Base-by-base conservation (phyloP, 2,113 vertebrate species). In the Anolis carolinensis region DNA sequence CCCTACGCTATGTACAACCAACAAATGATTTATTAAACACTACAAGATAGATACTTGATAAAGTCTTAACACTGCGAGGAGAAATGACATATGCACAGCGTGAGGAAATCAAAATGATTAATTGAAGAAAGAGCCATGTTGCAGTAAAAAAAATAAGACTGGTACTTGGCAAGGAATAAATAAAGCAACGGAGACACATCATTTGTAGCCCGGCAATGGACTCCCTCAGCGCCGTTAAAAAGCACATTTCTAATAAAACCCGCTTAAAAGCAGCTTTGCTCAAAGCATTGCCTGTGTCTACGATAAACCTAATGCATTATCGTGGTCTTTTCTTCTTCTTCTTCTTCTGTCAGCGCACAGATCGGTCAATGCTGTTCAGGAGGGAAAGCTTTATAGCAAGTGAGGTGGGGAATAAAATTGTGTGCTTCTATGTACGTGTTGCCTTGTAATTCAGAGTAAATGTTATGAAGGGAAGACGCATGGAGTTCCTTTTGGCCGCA, bases 1-100 rank as follows among this genome's bases (percentile, higher is more conserved):
- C 6, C 34, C 34, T 30, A 32, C 77, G 21, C 89, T 55, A 67
- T 50, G 71, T 0, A 1, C 83, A 76, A 75, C 27, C 81, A 83
- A 81, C 87, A 91, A 89, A 67, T 79, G 83, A 93, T 85, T 86
- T 91, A 95, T 91, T 90, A 88, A 95, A 90, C 72, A 76, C 18
- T 70, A 63, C 73, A 88, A 89, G 74, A 88, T 39, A 93, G 89
- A 93, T 21, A 84, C 36, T 86, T 14, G 65, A 93, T 84, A 90
- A 93, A 90, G 82, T 68, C 87, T 93, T 94, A 87, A 86, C 91
- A 87, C 13, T 86, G 72, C 81, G 62, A 93, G 77, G 79, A 89
- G 77, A 62, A 86, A 0, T 74, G 91, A 89, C 81, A 90, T 75
- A 84, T 1, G 0, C 55, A 67, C 36, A 87, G 81, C 50, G 72